Percentiles rank a stretch among this genome's conserved stretches.
phyloP scores from a whole-genome alignment of 2,888 invertebrate species.

The Melinaea marsaeus region DNA sequence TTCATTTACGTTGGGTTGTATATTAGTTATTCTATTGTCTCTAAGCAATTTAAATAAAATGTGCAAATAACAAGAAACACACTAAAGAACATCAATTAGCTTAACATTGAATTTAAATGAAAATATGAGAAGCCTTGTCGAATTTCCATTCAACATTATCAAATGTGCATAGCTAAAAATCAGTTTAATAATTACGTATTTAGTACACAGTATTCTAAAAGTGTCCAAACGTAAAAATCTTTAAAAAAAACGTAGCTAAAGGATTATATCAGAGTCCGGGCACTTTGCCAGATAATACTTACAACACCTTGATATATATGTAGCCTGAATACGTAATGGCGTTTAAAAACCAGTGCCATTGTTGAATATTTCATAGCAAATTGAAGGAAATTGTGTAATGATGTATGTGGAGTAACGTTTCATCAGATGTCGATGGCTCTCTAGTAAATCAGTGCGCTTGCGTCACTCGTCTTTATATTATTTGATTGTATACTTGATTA shows the following conservation, averaged over 20 bases:
- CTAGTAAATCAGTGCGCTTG: slow-evolving; percentile 1
- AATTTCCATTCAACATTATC: too few species aligned
- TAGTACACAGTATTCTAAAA: too few species aligned
- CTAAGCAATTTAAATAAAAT: too few species aligned
- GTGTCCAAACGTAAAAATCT: too few species aligned
- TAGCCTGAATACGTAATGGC: slow-evolving; percentile 61
- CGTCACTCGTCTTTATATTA: neutral
- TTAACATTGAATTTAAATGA: too few species aligned
- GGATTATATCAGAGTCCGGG: slow-evolving; percentile 37
- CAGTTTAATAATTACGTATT: too few species aligned
- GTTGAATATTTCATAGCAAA: slow-evolving; percentile 59
- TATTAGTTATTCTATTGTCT: too few species aligned
- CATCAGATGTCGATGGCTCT: slow-evolving; percentile 8
- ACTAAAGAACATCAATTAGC: too few species aligned
- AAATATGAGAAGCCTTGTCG: too few species aligned
- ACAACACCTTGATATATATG: slow-evolving; percentile 49
- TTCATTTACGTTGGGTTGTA: too few species aligned
- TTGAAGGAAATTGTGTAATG: slow-evolving; percentile 32
- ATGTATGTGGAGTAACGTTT: slow-evolving; percentile 28
- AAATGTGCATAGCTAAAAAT: too few species aligned
- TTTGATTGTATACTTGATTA: neutral
- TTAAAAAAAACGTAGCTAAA: slow-evolving; percentile 16
- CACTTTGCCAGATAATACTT: slow-evolving; percentile 50
- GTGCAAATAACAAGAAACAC: too few species aligned
- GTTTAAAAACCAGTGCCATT: slow-evolving; percentile 44